Base-by-base conservation (phyloP, 2,888 invertebrate species). In the Euproctis similis region DNA sequence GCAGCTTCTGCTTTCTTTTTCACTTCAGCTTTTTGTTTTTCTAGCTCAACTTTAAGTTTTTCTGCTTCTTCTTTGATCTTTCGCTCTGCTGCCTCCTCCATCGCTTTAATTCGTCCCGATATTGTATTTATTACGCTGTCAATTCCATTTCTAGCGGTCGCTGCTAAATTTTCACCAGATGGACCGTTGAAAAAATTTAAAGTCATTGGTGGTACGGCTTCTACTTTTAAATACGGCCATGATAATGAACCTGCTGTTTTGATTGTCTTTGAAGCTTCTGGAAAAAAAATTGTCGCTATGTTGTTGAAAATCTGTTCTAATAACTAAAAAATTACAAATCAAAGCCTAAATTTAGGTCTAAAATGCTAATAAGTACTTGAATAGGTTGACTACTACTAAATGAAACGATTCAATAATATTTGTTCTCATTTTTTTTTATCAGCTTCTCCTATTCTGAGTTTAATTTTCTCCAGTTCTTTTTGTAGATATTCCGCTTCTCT, bases 151-250 rank as follows among this genome's bases (percentile, higher is more conserved):
- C 45, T 56, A 5, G 39, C 59, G 4, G 39, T 2, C 3, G 43
- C 34, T 61, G 77, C 80, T 2, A 82, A 10, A 18, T 50, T 50
- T 34, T 49, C 45, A 8, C 76, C 77, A 10, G 18, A 21, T 8
- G 59, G 36, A 8, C 77, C 80, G 28, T 59, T 41, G 27, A 78
- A 61, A 3, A 68, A 56, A 8, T 36, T 30, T 12, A 47, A 26
- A 7, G 71, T 69, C 49, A 63, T 41, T 0, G 82, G 81, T n/a
- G 82, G 82, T 17, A 58, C 63, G 25, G 64, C 53, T 64, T 84
- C 82, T n/a, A 61, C 51, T 59, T 80, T 84, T 14, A 67, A 55
- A 43, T 81, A 84, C 26, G 59, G 52, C 82, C 82, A 84, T 16
- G 63, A 50, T 18, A 34, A 49, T 27, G 44, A 50, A 35, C 64